Evolutionary conservation across 2,113 vertebrate species (phyloP).

Genomic region (Peucedramus taeniatus): DNA sequence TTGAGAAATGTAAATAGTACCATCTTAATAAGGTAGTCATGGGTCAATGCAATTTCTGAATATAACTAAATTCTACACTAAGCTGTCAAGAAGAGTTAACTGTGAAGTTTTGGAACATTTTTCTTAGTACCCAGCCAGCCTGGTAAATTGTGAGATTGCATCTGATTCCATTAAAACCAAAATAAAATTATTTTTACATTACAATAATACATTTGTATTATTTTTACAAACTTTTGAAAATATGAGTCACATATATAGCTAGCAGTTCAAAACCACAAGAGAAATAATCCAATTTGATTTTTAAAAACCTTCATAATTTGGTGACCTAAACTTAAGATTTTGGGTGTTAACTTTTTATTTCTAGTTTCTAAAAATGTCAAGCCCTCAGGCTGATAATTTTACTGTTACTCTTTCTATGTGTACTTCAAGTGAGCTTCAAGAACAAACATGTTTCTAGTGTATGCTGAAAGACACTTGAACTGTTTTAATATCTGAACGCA

Average conservation of each 20-base stretch:
- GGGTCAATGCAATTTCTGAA: not conserved
- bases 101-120: not conserved
- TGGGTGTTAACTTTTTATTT: not conserved
- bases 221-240: not conserved
- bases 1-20: not conserved
- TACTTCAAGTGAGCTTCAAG: not conserved
- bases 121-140: not conserved
- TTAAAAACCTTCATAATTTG: not conserved
- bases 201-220: too few species aligned
- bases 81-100: not conserved
- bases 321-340: not conserved
- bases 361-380: not conserved
- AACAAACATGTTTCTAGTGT: not conserved
- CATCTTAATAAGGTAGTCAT: not conserved
- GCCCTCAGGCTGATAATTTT: not conserved
- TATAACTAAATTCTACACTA: not conserved
- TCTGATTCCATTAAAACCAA: not conserved
- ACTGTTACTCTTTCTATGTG: not conserved
- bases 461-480: not conserved
- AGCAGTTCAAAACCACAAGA: not conserved
- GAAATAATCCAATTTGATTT: not conserved
- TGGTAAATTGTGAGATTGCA: not conserved
- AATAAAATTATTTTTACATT: not conserved
- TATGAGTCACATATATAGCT: not conserved
- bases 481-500: not conserved